Percentiles rank a stretch among this genome's conserved stretches.
phyloP scores from a whole-genome alignment of 1,140 invertebrate species.

The Cylas formicarius region DNA sequence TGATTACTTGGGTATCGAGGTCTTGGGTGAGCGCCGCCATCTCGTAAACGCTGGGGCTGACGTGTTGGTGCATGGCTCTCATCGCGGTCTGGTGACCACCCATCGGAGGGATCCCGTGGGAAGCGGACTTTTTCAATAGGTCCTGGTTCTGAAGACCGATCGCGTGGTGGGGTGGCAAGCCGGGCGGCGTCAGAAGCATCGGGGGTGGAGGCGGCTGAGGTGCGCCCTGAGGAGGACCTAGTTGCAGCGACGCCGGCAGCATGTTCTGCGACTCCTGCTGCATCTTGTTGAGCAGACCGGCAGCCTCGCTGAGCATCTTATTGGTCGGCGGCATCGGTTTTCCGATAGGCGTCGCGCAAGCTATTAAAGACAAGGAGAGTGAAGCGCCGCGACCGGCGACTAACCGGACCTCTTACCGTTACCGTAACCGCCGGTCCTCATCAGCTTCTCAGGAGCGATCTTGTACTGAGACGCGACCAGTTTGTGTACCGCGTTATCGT shows the following conservation, averaged over 20 bases:
- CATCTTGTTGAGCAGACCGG: conserved; percentile 64
- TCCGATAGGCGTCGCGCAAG: conserved; percentile 61
- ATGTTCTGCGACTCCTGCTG: conserved; percentile 57
- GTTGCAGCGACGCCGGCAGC: conserved; percentile 37
- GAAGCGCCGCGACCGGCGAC: conserved; percentile 1
- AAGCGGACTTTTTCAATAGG: conserved; percentile 45
- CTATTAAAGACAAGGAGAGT: conserved; percentile 38
- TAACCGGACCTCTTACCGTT: conserved; percentile 44
- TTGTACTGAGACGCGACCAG: conserved; percentile 95
- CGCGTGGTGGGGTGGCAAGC: conserved; percentile 56
- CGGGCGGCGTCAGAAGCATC: conserved; percentile 55
- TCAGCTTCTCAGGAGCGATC: conserved; percentile 91
- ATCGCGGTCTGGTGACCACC: conserved; percentile 57
- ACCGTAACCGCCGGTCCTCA: conserved; percentile 89
- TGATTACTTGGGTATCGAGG: conserved; percentile 92
- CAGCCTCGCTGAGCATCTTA: conserved; percentile 64
- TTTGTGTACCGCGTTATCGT: conserved; percentile 94
- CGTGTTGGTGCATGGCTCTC: conserved; percentile 67
- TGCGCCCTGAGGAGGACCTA: conserved; percentile 35
- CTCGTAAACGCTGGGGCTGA: conserved; percentile 85
- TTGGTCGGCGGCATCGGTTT: conserved; percentile 64
- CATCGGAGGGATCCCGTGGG: conserved; percentile 47
- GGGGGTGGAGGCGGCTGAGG: conserved; percentile 47
- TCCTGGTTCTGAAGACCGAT: conserved; percentile 50
- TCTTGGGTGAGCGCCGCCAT: conserved; percentile 95